Base-by-base conservation (phyloP, 2,888 invertebrate species). In the Cenopis cana region DNA sequence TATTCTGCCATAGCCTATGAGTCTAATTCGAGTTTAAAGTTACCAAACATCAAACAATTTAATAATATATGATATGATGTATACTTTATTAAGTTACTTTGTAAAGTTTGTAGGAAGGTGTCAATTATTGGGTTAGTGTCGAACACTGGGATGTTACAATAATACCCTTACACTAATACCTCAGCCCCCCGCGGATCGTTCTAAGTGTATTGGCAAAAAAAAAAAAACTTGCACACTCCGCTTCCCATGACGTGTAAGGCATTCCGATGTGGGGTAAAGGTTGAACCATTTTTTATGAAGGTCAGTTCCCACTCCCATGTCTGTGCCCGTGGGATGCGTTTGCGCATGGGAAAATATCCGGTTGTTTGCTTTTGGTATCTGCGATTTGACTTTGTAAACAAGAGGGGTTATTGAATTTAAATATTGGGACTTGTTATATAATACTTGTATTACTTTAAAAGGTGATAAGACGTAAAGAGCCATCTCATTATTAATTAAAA, bases 271-370 rank as follows among this genome's bases (percentile, higher is more conserved):
- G 18, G 50, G 49, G 70, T 54, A 33, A 65, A 70, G 59, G 57
- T 70, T 24, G 52, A 60, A 54, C 57, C 54, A 24, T 70, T 70
- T 70, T 70, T 66, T 66, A 55, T 49, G 5, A 46, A 59, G 70
- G 70, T 66, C 65, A 61, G 66, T 71, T 66, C 66, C 49, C 70
- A 70, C 20, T 70, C 70, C 59, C 70, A 62, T 62, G 61, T n/a
- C 50, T 36, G 12, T 36, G 6, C 55, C 41, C 49, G 59, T 36
- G 59, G 59, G 57, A 69, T 18, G 46, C 55, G 46, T 59, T 11
- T 17, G 57, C 36, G 29, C 70, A 60, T 66, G 70, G 70, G 70
- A 70, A 70, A 56, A 36, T 57, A 59, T 36, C 20, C 41, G 36
- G 33, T 50, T 46, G 60, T 68, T 68, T 60, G 68, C 46, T 54